phyloP scores from a whole-genome alignment of 2,888 invertebrate species.

The Choristoneura rosaceana region DNA sequence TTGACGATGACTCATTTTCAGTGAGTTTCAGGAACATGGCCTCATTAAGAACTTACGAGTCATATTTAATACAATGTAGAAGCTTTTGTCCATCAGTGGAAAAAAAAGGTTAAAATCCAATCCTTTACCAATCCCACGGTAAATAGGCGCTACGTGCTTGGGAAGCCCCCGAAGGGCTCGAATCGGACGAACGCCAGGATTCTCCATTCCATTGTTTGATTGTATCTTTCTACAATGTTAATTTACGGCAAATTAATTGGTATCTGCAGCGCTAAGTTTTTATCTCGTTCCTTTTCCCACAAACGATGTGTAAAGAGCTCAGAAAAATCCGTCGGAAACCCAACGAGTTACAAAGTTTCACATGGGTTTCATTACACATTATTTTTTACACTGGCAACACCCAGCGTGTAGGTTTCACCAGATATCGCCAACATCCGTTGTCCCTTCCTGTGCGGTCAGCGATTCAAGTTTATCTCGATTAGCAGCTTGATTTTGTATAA shows the following conservation, averaged over 20 bases:
- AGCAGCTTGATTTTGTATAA: background rate
- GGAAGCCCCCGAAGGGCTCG: background rate
- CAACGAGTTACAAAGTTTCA: background rate
- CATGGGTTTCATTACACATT: conserved; percentile 6
- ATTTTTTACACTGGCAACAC: background rate
- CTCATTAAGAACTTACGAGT: background rate
- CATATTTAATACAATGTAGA: background rate
- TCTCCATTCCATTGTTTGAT: background rate
- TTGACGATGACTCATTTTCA: background rate
- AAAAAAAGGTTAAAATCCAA: no score
- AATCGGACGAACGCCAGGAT: background rate
- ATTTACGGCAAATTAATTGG: background rate
- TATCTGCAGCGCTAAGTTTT: background rate
- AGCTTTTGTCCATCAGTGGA: no score
- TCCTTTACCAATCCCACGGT: no score
- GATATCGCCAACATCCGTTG: conserved; percentile 29
- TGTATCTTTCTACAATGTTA: background rate
- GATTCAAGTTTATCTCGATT: conserved; percentile 23
- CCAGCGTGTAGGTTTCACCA: conserved; percentile 31
- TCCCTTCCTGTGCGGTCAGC: conserved; percentile 34
- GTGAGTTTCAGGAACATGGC: background rate
- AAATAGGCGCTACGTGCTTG: background rate
- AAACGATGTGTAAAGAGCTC: background rate
- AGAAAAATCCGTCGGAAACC: conserved; percentile 1
- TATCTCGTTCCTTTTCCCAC: background rate